Percentiles rank a stretch among this genome's conserved stretches.
Conservation (phyloP, 2,797 vertebrate genomes). For the Bovichtus diacanthus region DNA sequence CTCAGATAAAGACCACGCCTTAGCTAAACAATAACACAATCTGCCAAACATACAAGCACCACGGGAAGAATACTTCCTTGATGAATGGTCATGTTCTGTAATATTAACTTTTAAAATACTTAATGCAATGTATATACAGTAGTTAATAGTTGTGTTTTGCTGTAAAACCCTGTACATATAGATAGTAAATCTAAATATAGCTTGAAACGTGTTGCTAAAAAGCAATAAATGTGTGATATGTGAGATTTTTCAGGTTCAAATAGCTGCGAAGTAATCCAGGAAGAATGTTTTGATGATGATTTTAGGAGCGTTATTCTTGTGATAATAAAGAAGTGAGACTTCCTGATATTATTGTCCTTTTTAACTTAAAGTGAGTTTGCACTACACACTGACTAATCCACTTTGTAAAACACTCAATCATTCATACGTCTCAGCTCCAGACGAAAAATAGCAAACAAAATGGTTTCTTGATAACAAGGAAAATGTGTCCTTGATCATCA, state of each 20-base stretch:
- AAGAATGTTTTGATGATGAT: background rate
- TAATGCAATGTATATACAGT: background rate
- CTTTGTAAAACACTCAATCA: background rate
- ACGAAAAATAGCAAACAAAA: background rate
- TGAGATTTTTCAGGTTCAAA: background rate
- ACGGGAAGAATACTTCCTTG: background rate
- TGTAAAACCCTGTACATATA: background rate
- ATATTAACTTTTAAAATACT: background rate
- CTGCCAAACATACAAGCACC: background rate
- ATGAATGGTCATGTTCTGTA: background rate
- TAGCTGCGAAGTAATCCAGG: background rate
- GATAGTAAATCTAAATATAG: background rate
- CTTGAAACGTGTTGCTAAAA: background rate
- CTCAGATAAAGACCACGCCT: constrained; percentile 4
- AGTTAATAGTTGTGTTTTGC: background rate
- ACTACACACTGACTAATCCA: background rate
- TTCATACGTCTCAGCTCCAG: background rate
- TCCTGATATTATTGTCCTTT: background rate
- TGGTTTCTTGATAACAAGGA: background rate
- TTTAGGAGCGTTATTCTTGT: too few species aligned
- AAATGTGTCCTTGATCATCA: constrained; percentile 10
- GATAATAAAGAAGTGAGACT: background rate
- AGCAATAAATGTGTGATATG: background rate
- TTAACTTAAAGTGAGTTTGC: background rate
- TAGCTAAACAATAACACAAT: constrained; percentile 31